Evolutionary conservation across 2,888 invertebrate genomes (phyloP), one percentile per base, ranked within the genome.

Genomic region (Brenthis daphne): DNA sequence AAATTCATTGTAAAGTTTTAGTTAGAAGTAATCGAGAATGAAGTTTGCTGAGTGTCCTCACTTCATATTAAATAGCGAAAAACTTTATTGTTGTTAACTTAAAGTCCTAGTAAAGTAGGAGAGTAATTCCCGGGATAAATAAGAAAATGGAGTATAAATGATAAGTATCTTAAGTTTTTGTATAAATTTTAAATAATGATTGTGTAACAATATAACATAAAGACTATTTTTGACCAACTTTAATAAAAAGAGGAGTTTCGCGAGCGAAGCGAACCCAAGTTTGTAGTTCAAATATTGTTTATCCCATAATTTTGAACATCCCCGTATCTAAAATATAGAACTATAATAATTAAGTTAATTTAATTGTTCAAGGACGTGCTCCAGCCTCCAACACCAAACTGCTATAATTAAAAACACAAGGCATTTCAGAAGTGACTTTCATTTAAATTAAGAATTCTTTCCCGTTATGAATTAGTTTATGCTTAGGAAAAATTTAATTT

Each of bases 391-490:
- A 75, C 77, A 76, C 74, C 70, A 70, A 77, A 81, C 77, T 79
- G 83, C 83, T 82, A 84, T 83, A 86, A 86, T 88, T 87, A 86
- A 85, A 86, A 89, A 83, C 82, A 82, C 79, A 82, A 77, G 79
- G 80, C 82, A 85, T 85, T 86, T 84, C 80, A 79, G 76, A 78
- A 77, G 79, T 79, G 33, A 20, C 80, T 80, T 79, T 79, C 80
- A 77, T 80, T 84, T 88, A 89, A 89, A 89, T 89, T 88, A 88
- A 85, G 85, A 84, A 84, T 83, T 82, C 80, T 86, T 86, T 85
- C 83, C 79, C 78, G 16, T 61, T 61, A 29, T 33, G 6, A 61
- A 57, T 57, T 37, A 57, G 8, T 14, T 56, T 33, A 24, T 24
- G 24, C 24, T 56, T 56, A 56, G n/a, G 8, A 57, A 29, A 57